A percentile compares a stretch with the other conserved stretches of the same genome.
These are phyloP conservation scores for Amphipoea oculea DNA, from an alignment of 2,888 invertebrate genomes.

Conservation along the genomic window DNA sequence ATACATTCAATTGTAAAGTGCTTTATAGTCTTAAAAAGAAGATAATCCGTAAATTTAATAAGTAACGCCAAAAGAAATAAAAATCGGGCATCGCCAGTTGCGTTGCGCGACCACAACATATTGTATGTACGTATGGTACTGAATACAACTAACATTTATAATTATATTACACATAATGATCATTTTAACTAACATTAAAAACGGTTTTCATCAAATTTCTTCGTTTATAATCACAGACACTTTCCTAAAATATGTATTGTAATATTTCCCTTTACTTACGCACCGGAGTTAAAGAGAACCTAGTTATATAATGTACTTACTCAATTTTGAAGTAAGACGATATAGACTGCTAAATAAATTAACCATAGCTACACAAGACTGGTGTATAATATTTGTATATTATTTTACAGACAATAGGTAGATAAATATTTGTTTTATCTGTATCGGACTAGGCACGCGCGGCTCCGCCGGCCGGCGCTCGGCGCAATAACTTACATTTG, in stretches of 20 bases:
- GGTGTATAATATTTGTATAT: slow-evolving; percentile 82
- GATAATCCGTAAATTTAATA: slow-evolving; percentile 73
- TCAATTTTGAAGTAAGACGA: slow-evolving; percentile 83
- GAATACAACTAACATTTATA: slow-evolving; percentile 79
- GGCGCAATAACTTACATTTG: slow-evolving; percentile 88
- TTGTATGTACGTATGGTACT: slow-evolving; percentile 63
- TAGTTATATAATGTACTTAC: slow-evolving; percentile 82
- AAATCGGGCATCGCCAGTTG: slow-evolving; percentile 60
- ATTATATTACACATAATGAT: slow-evolving; percentile 80
- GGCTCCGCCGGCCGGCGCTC: slow-evolving; percentile 82
- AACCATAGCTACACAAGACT: slow-evolving; percentile 86
- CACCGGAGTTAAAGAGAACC: slow-evolving; percentile 84
- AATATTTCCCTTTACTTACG: slow-evolving; percentile 81
- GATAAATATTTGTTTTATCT: slow-evolving; percentile 88
- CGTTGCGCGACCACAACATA: slow-evolving; percentile 64
- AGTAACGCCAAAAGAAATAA: slow-evolving; percentile 71
- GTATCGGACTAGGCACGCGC: slow-evolving; percentile 89
- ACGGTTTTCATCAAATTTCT: slow-evolving; percentile 88
- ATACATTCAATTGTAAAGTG: slow-evolving; percentile 70
- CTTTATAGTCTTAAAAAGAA: slow-evolving; percentile 72
- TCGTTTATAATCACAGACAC: slow-evolving; percentile 90
- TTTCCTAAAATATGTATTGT: slow-evolving; percentile 89
- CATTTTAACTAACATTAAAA: slow-evolving; percentile 84
- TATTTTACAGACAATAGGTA: slow-evolving; percentile 87
- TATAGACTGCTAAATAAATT: slow-evolving; percentile 88